Evolutionary conservation across 1,140 invertebrate species (phyloP).

Genomic region (Tetranychus urticae): DNA sequence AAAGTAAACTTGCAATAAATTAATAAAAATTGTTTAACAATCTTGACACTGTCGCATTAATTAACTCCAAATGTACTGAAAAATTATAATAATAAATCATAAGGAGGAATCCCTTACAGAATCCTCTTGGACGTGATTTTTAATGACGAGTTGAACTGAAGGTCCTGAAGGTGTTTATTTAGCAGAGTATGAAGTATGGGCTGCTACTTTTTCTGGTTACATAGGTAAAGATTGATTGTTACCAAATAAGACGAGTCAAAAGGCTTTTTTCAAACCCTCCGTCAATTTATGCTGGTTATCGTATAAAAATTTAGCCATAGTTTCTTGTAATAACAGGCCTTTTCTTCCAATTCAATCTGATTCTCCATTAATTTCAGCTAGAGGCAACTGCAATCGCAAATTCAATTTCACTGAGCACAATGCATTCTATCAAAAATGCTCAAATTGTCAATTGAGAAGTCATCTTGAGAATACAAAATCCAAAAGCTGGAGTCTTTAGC

Average conservation of each 20-base stretch:
- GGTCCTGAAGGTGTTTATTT: conserved; percentile 48
- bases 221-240: conserved; percentile 25
- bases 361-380: conserved; percentile 13
- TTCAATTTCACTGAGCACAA: no score
- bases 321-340: conserved; percentile 65
- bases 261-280: conserved; percentile 64
- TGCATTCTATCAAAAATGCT: no score
- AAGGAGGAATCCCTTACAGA: conserved; percentile 12
- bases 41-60: no score
- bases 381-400: no score
- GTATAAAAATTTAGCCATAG: conserved; percentile 44
- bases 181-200: conserved; percentile 48
- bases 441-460: no score
- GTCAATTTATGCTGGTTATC: conserved; percentile 53
- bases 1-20: no score
- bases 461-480: no score
- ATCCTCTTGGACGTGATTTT: conserved; percentile 34
- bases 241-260: conserved; percentile 17
- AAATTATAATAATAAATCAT: no score
- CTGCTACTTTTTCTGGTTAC: conserved; percentile 66
- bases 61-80: no score
- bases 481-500: no score
- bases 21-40: no score
- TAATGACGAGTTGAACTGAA: conserved; percentile 76
- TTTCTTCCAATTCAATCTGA: conserved; percentile 50